phyloP scores from a whole-genome alignment of 1,140 invertebrate species.

The Eupristina koningsbergeri region DNA sequence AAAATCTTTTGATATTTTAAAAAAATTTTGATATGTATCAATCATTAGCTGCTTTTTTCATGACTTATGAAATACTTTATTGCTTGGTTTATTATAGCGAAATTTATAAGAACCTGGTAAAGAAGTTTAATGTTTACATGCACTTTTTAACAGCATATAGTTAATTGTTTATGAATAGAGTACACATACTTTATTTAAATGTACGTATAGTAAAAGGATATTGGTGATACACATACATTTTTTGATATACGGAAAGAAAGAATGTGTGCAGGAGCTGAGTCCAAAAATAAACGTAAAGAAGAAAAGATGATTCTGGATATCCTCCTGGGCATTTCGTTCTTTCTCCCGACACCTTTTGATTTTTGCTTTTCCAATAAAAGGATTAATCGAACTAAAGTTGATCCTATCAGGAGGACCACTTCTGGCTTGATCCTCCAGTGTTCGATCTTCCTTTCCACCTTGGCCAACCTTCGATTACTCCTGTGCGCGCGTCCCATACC shows the following conservation, averaged over 20 bases:
- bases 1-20: too few species aligned
- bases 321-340: neutral
- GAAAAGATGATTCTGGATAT: neutral
- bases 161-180: too few species aligned
- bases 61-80: too few species aligned
- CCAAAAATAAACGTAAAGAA: constrained; percentile 15
- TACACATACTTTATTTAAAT: too few species aligned
- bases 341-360: constrained; percentile 41
- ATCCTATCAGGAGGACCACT: constrained; percentile 65
- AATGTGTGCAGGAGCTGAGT: neutral
- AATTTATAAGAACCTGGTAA: too few species aligned
- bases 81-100: too few species aligned
- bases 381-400: constrained; percentile 71
- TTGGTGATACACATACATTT: constrained; percentile 31
- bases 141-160: too few species aligned
- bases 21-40: too few species aligned
- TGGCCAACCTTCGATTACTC: constrained; percentile 55
- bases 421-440: constrained; percentile 28
- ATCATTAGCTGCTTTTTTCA: too few species aligned
- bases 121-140: too few species aligned
- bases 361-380: constrained; percentile 71
- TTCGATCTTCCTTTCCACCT: constrained; percentile 42
- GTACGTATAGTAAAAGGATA: too few species aligned
- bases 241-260: constrained; percentile 59
- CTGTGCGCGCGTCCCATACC: constrained; percentile 41